A percentile compares a stretch with the other conserved stretches of the same genome.
Evolutionary conservation across 1,140 invertebrate species (phyloP).

Genomic region (Thalassaphorura encarpata): DNA sequence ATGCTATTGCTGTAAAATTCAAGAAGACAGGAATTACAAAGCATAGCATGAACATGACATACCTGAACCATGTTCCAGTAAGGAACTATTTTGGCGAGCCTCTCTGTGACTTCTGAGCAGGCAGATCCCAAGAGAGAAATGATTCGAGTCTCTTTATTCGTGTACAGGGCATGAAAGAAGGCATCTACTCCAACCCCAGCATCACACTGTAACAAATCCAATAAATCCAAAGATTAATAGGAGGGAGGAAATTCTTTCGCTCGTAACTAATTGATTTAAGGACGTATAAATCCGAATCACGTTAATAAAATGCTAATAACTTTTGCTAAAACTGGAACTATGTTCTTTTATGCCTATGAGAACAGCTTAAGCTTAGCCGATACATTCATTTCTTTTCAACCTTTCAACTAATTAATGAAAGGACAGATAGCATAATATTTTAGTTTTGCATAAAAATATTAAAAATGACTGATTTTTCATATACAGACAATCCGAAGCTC

Average conservation of each 20-base stretch:
- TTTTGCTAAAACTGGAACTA: too few relatives aligned
- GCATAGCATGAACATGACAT: constrained; percentile 31
- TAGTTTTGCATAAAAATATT: too few relatives aligned
- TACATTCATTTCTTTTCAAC: background rate
- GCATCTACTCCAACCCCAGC: constrained; percentile 77
- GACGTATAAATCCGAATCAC: too few relatives aligned
- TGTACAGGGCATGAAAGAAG: constrained; percentile 84
- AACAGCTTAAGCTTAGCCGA: background rate
- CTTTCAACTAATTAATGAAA: too few relatives aligned
- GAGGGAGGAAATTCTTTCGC: background rate
- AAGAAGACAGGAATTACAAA: background rate
- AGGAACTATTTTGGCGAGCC: constrained; percentile 74
- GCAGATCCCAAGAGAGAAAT: constrained; percentile 70
- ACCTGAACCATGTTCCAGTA: constrained; percentile 88
- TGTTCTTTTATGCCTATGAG: background rate
- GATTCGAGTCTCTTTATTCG: constrained; percentile 51
- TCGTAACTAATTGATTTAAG: background rate
- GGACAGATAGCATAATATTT: too few relatives aligned
- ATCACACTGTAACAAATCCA: constrained; percentile 58
- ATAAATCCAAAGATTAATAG: background rate
- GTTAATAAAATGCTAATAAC: too few relatives aligned
- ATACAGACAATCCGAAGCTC: too few relatives aligned
- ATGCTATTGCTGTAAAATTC: background rate
- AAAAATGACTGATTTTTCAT: too few relatives aligned
- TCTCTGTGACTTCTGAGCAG: constrained; percentile 80